phyloP scores from a whole-genome alignment of 2,113 vertebrate genomes.

The Archilochus colubris region DNA sequence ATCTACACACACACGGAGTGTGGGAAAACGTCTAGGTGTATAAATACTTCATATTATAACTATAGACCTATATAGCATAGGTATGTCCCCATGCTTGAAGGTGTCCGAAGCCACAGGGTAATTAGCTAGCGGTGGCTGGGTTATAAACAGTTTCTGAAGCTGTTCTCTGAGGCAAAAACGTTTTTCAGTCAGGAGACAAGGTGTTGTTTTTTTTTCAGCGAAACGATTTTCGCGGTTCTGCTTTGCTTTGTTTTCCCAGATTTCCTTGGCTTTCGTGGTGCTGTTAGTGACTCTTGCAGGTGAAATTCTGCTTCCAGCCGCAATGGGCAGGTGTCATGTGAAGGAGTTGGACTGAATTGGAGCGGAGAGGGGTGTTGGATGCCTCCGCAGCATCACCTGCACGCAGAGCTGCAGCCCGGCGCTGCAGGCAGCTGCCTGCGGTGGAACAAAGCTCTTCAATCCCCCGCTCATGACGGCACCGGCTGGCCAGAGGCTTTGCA shows the following conservation, averaged over 20 bases:
- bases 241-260: not conserved
- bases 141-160: not conserved
- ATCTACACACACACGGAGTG: fast-evolving
- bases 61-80: fast-evolving
- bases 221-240: not conserved
- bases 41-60: fast-evolving
- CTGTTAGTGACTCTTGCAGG: no score
- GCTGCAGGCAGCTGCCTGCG: not conserved
- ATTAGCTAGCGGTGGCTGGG: fast-evolving
- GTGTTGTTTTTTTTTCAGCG: not conserved
- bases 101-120: not conserved
- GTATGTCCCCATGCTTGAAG: fast-evolving
- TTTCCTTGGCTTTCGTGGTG: not conserved
- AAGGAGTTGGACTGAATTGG: not conserved
- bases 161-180: not conserved
- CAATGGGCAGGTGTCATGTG: not conserved
- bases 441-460: not conserved
- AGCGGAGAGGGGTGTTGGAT: not conserved
- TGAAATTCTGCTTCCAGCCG: not conserved
- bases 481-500: not conserved
- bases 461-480: not conserved
- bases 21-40: not conserved
- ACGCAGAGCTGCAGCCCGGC: not conserved
- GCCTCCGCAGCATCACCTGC: not conserved
- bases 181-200: not conserved